Conservation (phyloP, 2,888 invertebrate species). For the Prosopocoilus inquinatus region DNA sequence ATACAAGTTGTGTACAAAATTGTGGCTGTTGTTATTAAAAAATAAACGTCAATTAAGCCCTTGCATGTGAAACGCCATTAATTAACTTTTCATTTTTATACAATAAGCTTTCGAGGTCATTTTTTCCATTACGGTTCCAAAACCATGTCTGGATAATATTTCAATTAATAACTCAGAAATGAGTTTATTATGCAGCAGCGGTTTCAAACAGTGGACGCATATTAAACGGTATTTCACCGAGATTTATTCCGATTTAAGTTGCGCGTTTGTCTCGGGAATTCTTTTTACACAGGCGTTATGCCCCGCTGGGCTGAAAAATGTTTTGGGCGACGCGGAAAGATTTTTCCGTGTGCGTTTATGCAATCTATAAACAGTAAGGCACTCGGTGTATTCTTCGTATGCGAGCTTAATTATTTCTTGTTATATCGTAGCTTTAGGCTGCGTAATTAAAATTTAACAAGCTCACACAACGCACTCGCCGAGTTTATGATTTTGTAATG, state of each 20-base stretch:
- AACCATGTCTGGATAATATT: constrained; percentile 1
- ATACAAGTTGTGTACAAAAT: too few species aligned
- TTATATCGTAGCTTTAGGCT: background rate
- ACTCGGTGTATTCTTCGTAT: background rate
- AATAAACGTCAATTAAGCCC: constrained; percentile 16
- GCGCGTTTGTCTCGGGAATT: background rate
- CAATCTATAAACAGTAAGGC: background rate
- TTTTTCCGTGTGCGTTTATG: background rate
- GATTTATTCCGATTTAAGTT: constrained; percentile 3
- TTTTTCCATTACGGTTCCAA: constrained; percentile 3
- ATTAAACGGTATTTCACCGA: constrained; percentile 2
- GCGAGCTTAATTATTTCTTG: constrained; percentile 2
- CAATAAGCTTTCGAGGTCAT: constrained; percentile 10
- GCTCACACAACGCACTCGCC: too few species aligned
- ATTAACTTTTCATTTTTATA: constrained; percentile 13
- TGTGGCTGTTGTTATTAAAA: background rate
- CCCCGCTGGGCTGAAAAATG: constrained; percentile 2
- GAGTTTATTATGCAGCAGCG: constrained; percentile 4
- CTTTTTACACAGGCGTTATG: constrained; percentile 3
- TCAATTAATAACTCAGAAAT: constrained; percentile 3
- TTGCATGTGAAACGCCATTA: constrained; percentile 10
- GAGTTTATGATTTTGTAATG: too few species aligned
- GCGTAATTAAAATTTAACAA: too few species aligned
- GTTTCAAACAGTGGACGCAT: background rate
- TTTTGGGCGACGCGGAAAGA: background rate